Percentiles rank a stretch among this genome's conserved stretches.
These are phyloP conservation scores for Serrognathus titanus DNA, from an alignment of 2,888 invertebrate genomes.

Conservation along the genomic window DNA sequence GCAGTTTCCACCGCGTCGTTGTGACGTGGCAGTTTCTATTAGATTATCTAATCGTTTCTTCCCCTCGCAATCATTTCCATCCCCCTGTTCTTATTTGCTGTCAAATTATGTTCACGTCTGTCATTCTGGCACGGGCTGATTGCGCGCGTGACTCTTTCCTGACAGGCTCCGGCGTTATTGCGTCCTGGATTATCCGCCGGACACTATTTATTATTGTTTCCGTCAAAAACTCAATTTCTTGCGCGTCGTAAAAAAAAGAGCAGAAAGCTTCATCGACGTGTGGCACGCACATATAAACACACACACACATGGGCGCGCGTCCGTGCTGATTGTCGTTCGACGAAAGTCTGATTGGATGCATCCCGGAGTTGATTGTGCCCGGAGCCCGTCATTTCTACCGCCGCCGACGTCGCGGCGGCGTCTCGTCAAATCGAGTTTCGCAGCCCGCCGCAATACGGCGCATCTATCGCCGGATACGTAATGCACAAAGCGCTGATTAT, in stretches of 20 bases:
- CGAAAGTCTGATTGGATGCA: constrained; percentile 33
- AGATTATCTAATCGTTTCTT: constrained; percentile 49
- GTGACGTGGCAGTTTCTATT: constrained; percentile 44
- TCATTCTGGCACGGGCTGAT: constrained; percentile 45
- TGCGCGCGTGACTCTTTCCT: constrained; percentile 44
- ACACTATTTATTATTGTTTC: not conserved
- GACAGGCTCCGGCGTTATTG: constrained; percentile 27
- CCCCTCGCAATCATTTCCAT: constrained; percentile 44
- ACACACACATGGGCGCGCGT: not conserved
- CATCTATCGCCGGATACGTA: constrained; percentile 20
- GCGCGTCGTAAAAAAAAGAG: constrained; percentile 27
- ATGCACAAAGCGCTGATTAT: constrained; percentile 29
- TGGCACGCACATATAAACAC: not conserved
- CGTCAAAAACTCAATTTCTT: constrained; percentile 30
- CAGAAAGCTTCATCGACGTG: constrained; percentile 1
- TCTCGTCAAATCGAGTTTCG: constrained; percentile 29
- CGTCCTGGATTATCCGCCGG: constrained; percentile 6
- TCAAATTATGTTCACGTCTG: constrained; percentile 51
- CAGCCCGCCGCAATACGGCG: constrained; percentile 16
- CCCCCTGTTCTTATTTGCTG: constrained; percentile 48
- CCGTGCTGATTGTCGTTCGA: constrained; percentile 26
- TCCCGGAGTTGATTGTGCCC: constrained; percentile 32
- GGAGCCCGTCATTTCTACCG: constrained; percentile 25
- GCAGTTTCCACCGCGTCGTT: constrained; percentile 22
- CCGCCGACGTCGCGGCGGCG: constrained; percentile 14